These are phyloP conservation scores for Pleuronectes platessa DNA, from an alignment of 2,113 vertebrate species.

Conservation along the genomic window DNA sequence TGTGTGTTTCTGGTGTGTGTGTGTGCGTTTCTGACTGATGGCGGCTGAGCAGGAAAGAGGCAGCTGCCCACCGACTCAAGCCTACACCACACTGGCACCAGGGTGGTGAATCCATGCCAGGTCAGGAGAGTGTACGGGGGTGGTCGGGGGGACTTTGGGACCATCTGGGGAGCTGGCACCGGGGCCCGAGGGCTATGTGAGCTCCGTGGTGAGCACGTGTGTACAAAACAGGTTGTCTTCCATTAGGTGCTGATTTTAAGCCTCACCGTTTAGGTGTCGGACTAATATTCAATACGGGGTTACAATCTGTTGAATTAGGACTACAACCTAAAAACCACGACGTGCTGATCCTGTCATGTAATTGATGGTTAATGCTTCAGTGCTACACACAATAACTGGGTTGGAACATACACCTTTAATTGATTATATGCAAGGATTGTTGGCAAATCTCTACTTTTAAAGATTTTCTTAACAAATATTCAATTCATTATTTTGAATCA, in stretches of 20 bases:
- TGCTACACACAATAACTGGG: too few species aligned
- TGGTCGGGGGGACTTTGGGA: slow-evolving; percentile 54
- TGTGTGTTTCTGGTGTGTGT: too few species aligned
- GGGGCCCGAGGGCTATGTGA: slow-evolving; percentile 28
- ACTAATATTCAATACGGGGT: background rate
- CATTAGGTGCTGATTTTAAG: slow-evolving; percentile 24
- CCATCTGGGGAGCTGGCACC: slow-evolving; percentile 81
- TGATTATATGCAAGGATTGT: too few species aligned
- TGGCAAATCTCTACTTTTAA: too few species aligned
- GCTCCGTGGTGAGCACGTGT: slow-evolving; percentile 60
- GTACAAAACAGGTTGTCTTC: slow-evolving; percentile 65
- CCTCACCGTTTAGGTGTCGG: background rate
- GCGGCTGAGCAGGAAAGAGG: slow-evolving; percentile 55
- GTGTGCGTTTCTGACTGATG: slow-evolving; percentile 16
- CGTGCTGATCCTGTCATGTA: too few species aligned
- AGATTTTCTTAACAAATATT: too few species aligned
- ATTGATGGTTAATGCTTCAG: too few species aligned
- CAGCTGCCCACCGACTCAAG: slow-evolving; percentile 69
- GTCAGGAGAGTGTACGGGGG: slow-evolving; percentile 54
- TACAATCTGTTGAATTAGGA: too few species aligned
- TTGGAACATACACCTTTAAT: too few species aligned
- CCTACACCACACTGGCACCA: slow-evolving; percentile 72
- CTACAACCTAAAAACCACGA: too few species aligned
- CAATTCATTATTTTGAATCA: background rate
- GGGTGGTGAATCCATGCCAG: slow-evolving; percentile 66